A percentile compares a stretch with the other conserved stretches of the same genome.
Evolutionary conservation across 2,797 vertebrate genomes (phyloP).

Genomic region (Sebastes cheni): DNA sequence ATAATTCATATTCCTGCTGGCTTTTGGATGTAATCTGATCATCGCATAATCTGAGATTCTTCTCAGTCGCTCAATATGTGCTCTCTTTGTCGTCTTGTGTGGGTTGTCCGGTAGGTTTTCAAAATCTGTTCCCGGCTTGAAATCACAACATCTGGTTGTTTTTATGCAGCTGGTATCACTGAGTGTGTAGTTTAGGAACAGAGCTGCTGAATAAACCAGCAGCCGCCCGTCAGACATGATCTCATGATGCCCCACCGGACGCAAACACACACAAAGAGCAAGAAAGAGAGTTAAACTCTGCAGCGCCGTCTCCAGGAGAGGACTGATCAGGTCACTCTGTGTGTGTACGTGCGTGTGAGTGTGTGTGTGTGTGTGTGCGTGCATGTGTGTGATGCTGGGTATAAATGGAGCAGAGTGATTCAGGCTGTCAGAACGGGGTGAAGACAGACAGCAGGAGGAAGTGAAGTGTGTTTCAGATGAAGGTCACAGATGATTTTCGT

Average conservation of each 20-base stretch:
- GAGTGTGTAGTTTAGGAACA: neutral
- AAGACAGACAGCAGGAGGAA: constrained; percentile 34
- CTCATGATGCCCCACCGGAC: constrained; percentile 13
- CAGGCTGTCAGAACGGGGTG: constrained; percentile 41
- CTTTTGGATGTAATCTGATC: neutral
- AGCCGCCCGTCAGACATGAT: constrained; percentile 23
- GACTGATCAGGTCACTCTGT: constrained; percentile 18
- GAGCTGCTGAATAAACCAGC: constrained; percentile 35
- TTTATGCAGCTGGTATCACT: neutral
- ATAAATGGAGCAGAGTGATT: constrained; percentile 46
- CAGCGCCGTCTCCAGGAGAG: constrained; percentile 41
- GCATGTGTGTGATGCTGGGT: constrained; percentile 8
- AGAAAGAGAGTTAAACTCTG: constrained; percentile 31
- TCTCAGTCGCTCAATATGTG: neutral
- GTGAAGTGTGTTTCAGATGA: constrained; percentile 25
- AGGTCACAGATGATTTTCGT: constrained; percentile 32
- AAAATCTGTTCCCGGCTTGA: neutral
- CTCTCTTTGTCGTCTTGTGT: too few species aligned
- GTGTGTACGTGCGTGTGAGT: neutral
- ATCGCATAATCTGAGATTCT: neutral
- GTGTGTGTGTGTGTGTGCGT: neutral
- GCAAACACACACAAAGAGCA: neutral
- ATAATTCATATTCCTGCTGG: neutral
- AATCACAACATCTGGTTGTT: too few species aligned
- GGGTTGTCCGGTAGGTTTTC: neutral